These are phyloP conservation scores for Ophioninae sp. DNA, from an alignment of 2,888 invertebrate genomes.

Conservation along the genomic window DNA sequence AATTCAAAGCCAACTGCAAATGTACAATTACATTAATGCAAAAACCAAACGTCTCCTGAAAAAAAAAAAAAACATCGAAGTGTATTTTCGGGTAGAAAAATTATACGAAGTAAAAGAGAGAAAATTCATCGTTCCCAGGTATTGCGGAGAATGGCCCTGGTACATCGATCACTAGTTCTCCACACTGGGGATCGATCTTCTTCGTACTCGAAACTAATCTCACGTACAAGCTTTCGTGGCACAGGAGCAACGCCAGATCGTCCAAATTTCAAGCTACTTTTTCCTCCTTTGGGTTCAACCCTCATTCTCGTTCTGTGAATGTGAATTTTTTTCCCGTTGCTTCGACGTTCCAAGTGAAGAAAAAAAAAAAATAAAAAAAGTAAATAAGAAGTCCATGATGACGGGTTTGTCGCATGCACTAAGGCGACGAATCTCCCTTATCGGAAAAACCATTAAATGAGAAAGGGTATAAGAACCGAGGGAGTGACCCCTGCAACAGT, in stretches of 20 bases:
- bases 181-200: conserved; percentile 55
- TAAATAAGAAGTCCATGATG: conserved; percentile 1
- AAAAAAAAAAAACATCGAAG: not conserved
- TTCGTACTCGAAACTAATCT: conserved; percentile 60
- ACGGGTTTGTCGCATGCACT: conserved; percentile 4
- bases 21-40: not conserved
- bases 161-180: conserved; percentile 30
- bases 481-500: conserved; percentile 1
- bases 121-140: not conserved
- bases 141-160: not conserved
- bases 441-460: conserved; percentile 43
- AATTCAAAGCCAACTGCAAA: too few species aligned
- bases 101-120: not conserved
- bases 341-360: not conserved
- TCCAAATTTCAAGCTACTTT: conserved; percentile 26
- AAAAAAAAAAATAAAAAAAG: conserved; percentile 3
- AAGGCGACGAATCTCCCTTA: conserved; percentile 19
- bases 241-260: conserved; percentile 7
- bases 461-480: conserved; percentile 17
- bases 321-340: conserved; percentile 9
- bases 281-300: conserved; percentile 10
- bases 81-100: not conserved
- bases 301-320: not conserved
- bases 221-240: conserved; percentile 26
- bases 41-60: not conserved